Conservation (phyloP, 2,797 vertebrate genomes). For the Macropus fuliginosus region DNA sequence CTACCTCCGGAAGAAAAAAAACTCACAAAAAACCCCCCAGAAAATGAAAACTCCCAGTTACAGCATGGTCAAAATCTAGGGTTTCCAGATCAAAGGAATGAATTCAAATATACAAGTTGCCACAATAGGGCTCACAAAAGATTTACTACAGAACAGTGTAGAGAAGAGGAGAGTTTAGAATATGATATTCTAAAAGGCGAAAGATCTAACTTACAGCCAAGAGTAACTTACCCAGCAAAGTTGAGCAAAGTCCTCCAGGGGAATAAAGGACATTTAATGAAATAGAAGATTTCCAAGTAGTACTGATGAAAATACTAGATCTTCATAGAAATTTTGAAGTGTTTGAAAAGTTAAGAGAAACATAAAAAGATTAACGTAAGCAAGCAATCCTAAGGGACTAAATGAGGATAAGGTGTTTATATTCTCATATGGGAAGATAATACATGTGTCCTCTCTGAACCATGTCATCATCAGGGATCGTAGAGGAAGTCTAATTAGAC, state of each 20-base stretch:
- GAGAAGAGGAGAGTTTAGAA: background rate
- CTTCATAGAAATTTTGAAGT: background rate
- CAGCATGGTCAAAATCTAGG: background rate
- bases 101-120: background rate
- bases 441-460: background rate
- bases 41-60: background rate
- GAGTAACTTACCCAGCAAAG: background rate
- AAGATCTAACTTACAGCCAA: background rate
- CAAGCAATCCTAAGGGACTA: too few species aligned
- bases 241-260: background rate
- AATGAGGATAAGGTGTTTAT: too few species aligned
- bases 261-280: background rate
- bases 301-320: background rate
- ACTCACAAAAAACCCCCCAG: too few species aligned
- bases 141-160: background rate
- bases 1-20: background rate
- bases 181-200: background rate
- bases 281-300: background rate
- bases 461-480: background rate
- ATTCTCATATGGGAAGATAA: background rate
- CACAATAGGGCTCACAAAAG: background rate
- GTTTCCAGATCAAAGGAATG: background rate
- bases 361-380: too few species aligned
- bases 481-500: background rate
- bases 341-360: too few species aligned